phyloP scores from a whole-genome alignment of 2,888 invertebrate genomes.

The Aricia artaxerxes region DNA sequence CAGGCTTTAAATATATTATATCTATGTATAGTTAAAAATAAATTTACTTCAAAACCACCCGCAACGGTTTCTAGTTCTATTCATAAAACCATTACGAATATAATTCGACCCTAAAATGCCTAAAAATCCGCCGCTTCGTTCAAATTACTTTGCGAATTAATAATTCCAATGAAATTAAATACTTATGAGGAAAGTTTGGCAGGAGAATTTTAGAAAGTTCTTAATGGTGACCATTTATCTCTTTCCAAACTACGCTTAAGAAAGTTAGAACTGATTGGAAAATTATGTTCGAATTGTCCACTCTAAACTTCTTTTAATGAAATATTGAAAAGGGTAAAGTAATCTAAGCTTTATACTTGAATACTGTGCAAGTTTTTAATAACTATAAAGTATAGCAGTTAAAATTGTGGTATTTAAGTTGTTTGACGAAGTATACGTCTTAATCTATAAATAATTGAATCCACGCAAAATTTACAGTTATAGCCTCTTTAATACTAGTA shows the following conservation, averaged over 20 bases:
- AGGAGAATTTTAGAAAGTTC: constrained; percentile 11
- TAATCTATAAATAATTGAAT: too few relatives aligned
- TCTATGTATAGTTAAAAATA: too few relatives aligned
- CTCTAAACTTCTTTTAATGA: neutral
- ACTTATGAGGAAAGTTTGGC: constrained; percentile 14
- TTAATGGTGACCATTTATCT: constrained; percentile 25
- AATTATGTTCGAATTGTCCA: constrained; percentile 21
- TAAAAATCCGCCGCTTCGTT: neutral
- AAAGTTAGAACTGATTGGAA: constrained; percentile 27
- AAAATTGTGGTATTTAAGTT: too few relatives aligned
- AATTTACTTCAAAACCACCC: neutral
- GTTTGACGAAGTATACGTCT: too few relatives aligned
- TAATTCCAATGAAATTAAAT: constrained; percentile 25
- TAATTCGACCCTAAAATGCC: neutral
- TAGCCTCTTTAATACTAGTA: too few relatives aligned
- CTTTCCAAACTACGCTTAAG: constrained; percentile 20
- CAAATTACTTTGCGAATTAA: neutral
- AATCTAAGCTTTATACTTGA: neutral
- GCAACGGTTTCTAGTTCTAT: neutral
- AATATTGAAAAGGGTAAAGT: neutral
- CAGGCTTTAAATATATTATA: too few relatives aligned
- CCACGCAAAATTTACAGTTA: too few relatives aligned
- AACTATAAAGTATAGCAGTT: too few relatives aligned
- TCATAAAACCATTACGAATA: too few relatives aligned
- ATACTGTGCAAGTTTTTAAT: too few relatives aligned